Percentiles rank a stretch among this genome's conserved stretches.
phyloP scores from a whole-genome alignment of 1,140 invertebrate species.

The Tetragnatha versicolor region DNA sequence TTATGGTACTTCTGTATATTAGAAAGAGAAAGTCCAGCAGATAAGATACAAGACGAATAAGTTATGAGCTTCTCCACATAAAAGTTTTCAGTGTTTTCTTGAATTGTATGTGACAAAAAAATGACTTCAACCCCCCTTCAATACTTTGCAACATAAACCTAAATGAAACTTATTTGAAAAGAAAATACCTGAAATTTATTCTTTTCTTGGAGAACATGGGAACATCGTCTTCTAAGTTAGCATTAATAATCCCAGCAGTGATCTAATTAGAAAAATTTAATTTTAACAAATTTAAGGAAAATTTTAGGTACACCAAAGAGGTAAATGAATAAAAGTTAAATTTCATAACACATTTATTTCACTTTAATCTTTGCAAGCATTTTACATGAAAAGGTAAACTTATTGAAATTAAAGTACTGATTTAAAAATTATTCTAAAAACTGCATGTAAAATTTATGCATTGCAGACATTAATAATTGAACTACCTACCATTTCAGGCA shows the following conservation, averaged over 20 bases:
- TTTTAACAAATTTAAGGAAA: too few relatives aligned
- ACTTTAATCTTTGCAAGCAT: neutral
- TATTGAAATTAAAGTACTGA: neutral
- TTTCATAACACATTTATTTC: too few relatives aligned
- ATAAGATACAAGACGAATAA: too few relatives aligned
- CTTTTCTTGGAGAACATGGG: slow-evolving; percentile 64
- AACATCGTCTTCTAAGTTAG: slow-evolving; percentile 59
- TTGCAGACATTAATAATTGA: neutral
- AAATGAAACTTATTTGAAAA: too few relatives aligned
- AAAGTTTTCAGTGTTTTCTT: too few relatives aligned
- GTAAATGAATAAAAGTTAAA: too few relatives aligned
- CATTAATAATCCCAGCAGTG: slow-evolving; percentile 61
- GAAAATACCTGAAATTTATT: slow-evolving; percentile 65
- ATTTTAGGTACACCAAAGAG: too few relatives aligned
- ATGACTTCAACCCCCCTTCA: neutral
- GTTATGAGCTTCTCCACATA: too few relatives aligned
- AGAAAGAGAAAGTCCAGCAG: too few relatives aligned
- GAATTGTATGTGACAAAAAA: neutral
- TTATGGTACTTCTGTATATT: too few relatives aligned
- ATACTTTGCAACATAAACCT: too few relatives aligned
- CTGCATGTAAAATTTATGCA: neutral
- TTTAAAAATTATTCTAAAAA: neutral
- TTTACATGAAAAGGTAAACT: neutral
- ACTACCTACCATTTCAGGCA: slow-evolving; percentile 46
- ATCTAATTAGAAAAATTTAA: slow-evolving; percentile 51